Evolutionary conservation across 2,797 vertebrate genomes (phyloP).

Genomic region (Hyperoplus lanceolatus): DNA sequence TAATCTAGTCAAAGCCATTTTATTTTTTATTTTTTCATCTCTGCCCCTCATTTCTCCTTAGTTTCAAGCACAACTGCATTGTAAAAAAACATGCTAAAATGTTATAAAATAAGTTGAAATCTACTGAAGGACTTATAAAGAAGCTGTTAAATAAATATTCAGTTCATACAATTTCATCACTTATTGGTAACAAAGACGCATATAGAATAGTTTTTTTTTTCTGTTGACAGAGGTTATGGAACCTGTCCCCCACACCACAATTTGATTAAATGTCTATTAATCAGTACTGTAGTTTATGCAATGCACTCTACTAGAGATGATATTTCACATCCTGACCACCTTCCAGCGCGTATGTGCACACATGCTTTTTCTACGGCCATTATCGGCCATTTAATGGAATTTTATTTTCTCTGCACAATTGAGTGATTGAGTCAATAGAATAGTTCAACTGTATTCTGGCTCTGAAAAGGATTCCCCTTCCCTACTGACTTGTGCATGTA

Average conservation of each 20-base stretch:
- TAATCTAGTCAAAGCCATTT: neutral
- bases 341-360: slow-evolving; percentile 9
- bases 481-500: neutral
- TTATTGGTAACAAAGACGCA: neutral
- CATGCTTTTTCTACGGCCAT: neutral
- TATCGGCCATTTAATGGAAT: neutral
- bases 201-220: neutral
- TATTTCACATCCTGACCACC: slow-evolving; percentile 10
- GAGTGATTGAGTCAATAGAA: slow-evolving; percentile 7
- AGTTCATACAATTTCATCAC: neutral
- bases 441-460: neutral
- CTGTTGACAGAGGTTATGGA: neutral
- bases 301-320: slow-evolving; percentile 17
- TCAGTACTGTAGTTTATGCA: slow-evolving; percentile 10
- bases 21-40: neutral
- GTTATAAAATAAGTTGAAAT: neutral
- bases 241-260: neutral
- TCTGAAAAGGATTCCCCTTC: neutral
- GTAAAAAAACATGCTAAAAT: neutral
- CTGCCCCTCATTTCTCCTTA: too few species aligned
- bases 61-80: neutral
- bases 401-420: neutral
- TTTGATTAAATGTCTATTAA: slow-evolving; percentile 18
- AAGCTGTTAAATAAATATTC: neutral
- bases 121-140: too few species aligned